These are phyloP conservation scores for Agrotis clavis DNA, from an alignment of 2,888 invertebrate genomes.

Conservation along the genomic window DNA sequence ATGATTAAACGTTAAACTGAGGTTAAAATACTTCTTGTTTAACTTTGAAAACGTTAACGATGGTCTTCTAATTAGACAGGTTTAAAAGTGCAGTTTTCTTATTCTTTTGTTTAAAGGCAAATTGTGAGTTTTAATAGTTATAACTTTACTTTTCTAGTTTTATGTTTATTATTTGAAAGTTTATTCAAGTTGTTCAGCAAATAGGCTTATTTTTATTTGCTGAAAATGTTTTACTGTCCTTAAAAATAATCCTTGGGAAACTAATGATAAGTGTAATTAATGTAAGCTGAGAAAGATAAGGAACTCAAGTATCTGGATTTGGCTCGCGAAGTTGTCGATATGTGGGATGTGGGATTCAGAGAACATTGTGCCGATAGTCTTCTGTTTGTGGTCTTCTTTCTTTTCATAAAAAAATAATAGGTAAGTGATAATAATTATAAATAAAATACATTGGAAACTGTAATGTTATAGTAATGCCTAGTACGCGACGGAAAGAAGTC, in stretches of 20 bases:
- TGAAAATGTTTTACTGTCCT: background rate
- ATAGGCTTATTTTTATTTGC: background rate
- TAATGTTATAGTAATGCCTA: too few species aligned
- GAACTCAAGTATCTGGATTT: too few species aligned
- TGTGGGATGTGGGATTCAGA: too few species aligned
- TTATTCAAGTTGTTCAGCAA: background rate
- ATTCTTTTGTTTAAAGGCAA: slow-evolving; percentile 11
- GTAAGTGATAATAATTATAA: too few species aligned
- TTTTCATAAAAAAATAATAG: too few species aligned
- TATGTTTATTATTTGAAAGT: background rate
- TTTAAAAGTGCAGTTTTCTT: slow-evolving; percentile 20
- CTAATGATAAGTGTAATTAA: too few species aligned
- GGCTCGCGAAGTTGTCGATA: too few species aligned
- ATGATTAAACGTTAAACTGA: slow-evolving; percentile 24
- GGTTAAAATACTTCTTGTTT: slow-evolving; percentile 39
- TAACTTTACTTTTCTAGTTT: background rate
- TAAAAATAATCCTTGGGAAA: background rate
- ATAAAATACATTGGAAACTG: too few species aligned
- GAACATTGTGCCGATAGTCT: too few species aligned
- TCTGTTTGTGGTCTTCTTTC: too few species aligned
- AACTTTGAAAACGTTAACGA: slow-evolving; percentile 36
- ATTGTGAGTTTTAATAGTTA: background rate
- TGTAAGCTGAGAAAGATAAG: too few species aligned
- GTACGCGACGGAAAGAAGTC: too few species aligned
- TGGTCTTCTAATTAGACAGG: slow-evolving; percentile 34